These are phyloP conservation scores for Melanotaenia nigrans DNA, from an alignment of 2,797 vertebrate genomes.

Conservation along the genomic window DNA sequence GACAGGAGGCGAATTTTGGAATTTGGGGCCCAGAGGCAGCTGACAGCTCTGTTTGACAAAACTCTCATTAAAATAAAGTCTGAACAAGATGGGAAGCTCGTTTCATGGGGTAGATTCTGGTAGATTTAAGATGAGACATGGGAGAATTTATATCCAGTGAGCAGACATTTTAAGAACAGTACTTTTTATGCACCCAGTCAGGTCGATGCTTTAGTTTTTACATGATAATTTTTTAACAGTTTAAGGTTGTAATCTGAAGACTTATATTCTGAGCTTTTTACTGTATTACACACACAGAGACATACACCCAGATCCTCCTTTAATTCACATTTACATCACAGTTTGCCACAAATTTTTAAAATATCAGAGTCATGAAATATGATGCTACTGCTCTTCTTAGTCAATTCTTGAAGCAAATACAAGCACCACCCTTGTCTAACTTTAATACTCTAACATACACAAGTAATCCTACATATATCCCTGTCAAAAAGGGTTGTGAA, in stretches of 20 bases:
- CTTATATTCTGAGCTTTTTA: background rate
- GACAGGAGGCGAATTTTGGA: slow-evolving; percentile 34
- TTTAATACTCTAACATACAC: background rate
- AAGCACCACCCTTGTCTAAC: background rate
- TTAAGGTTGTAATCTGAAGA: background rate
- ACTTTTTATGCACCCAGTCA: background rate
- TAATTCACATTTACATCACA: background rate
- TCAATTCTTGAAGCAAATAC: slow-evolving; percentile 2
- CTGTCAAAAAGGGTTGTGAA: slow-evolving; percentile 19
- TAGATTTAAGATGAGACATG: background rate
- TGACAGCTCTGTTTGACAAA: slow-evolving; percentile 8
- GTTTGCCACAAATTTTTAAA: background rate
- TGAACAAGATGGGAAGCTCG: slow-evolving; percentile 1
- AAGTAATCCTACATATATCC: background rate
- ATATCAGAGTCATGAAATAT: background rate
- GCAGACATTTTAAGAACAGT: background rate
- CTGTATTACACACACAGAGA: background rate
- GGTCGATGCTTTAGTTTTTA: background rate
- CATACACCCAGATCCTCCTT: background rate
- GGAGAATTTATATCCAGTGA: background rate
- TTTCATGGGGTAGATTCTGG: slow-evolving; percentile 6
- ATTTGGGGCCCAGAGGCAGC: slow-evolving; percentile 21
- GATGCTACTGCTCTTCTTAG: background rate
- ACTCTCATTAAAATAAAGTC: background rate
- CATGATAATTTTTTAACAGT: background rate